Evolutionary conservation across 2,113 vertebrate species (phyloP), one percentile per base, ranked within the genome.

Genomic region (Menidia beryllina): DNA sequence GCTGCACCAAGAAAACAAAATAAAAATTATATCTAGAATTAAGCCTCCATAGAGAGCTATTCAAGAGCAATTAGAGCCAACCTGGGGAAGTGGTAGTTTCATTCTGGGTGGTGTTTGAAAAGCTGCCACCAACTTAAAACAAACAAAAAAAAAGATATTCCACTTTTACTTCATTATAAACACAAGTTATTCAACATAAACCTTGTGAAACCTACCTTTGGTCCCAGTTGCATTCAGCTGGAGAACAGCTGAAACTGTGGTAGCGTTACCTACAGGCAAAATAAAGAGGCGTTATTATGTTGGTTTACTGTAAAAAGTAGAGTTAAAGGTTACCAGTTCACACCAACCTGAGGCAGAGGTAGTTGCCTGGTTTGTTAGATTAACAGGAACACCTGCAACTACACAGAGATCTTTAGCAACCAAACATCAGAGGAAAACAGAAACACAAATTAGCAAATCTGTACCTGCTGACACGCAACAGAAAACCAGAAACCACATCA

Each of bases 401-500:
- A 17, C 27, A 68, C 5, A 10, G 2, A 11, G 9, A 47, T 7
- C 23, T 0, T 59, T 20, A 54, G 5, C n/a, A 0, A 25, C 15
- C 1, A 36, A 39, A 8, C 21, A 27, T 24, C 0, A 30, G 7
- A 13, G 19, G 11, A 5, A 4, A 25, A 12, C 2, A 3, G 9
- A 0, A 1, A 1, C 24, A n/a, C 1, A 0, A 12, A 15, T 1
- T 0, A 0, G 20, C 62, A 3, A n/a, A 21, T 19, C 4, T 19
- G 7, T 77, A 86, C 86, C 86, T 66, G 72, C 21, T 5, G 8
- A 41, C 12, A 43, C 6, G 21, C 65, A 77, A 64, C 66, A 5
- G 6, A 71, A 2, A 0, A 49, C 10, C 45, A 88, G 45, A 3
- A 79, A 11, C 66, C 53, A 68, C 77, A 71, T 59, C 0, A 1